Evolutionary conservation across 1,140 invertebrate species (phyloP).

Genomic region (Chlorops oryzae): DNA sequence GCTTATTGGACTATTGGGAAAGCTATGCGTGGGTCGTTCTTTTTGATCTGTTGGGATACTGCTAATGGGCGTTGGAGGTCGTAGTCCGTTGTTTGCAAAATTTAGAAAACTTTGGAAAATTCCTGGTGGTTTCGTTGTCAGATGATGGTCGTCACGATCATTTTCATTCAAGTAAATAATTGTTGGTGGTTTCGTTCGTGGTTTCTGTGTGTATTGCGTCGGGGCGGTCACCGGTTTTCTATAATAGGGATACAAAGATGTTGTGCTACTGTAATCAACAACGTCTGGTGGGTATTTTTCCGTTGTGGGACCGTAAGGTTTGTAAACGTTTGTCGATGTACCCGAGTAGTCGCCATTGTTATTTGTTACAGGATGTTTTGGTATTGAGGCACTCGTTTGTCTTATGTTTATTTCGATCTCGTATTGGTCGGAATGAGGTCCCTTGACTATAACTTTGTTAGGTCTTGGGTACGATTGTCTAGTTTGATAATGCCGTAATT

Average conservation of each 20-base stretch:
- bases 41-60: background rate
- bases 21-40: background rate
- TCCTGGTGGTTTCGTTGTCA: constrained; percentile 31
- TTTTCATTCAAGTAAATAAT: constrained; percentile 40
- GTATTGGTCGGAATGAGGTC: constrained; percentile 36
- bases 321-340: constrained; percentile 30
- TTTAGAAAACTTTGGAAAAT: constrained; percentile 36
- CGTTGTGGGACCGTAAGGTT: constrained; percentile 23
- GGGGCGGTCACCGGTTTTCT: constrained; percentile 14
- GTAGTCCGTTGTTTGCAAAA: constrained; percentile 28
- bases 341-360: constrained; percentile 26
- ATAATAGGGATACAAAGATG: constrained; percentile 23
- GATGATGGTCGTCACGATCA: constrained; percentile 21
- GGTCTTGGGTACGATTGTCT: constrained; percentile 27
- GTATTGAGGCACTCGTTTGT: too few species aligned
- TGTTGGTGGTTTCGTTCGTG: constrained; percentile 37
- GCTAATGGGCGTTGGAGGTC: constrained; percentile 1
- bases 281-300: constrained; percentile 29
- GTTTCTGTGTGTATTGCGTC: constrained; percentile 10
- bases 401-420: constrained; percentile 46
- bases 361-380: too few species aligned
- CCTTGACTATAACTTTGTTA: constrained; percentile 37
- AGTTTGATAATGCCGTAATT: constrained; percentile 30
- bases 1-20: constrained; percentile 19
- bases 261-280: constrained; percentile 28